Evolutionary conservation across 2,888 invertebrate species (phyloP).

Genomic region (Drosophila diplacantha): DNA sequence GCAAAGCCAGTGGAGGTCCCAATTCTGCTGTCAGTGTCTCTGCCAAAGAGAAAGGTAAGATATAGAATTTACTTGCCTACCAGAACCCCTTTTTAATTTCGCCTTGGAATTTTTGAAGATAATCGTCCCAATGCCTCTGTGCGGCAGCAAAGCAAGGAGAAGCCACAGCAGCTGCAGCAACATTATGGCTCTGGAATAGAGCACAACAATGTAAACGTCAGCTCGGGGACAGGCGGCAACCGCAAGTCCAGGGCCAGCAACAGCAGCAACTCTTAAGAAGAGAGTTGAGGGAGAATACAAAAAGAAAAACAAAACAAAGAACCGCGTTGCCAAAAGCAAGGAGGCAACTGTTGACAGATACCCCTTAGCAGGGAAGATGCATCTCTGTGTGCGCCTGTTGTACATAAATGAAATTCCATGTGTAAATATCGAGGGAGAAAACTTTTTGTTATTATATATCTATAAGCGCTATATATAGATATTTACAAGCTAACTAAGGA

Average conservation of each 20-base stretch:
- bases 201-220: slow-evolving; percentile 34
- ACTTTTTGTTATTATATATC: slow-evolving; percentile 60
- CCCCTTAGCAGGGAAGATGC: slow-evolving; percentile 34
- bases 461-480: slow-evolving; percentile 67
- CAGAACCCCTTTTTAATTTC: neutral
- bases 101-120: slow-evolving; percentile 4
- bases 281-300: slow-evolving; percentile 1
- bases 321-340: slow-evolving; percentile 57
- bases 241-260: slow-evolving; percentile 74
- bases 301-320: slow-evolving; percentile 37
- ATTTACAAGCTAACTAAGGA: slow-evolving; percentile 62
- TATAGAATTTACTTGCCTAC: neutral
- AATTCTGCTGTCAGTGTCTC: slow-evolving; percentile 59
- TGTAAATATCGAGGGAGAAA: slow-evolving; percentile 59
- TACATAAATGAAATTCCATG: slow-evolving; percentile 65
- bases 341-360: slow-evolving; percentile 28
- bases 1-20: slow-evolving; percentile 34
- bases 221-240: slow-evolving; percentile 55
- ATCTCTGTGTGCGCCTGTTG: slow-evolving; percentile 47
- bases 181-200: slow-evolving; percentile 38
- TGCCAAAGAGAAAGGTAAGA: slow-evolving; percentile 76
- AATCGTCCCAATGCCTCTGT: slow-evolving; percentile 65
- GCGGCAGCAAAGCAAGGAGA: slow-evolving; percentile 62
- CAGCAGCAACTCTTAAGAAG: slow-evolving; percentile 50
- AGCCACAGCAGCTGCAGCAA: slow-evolving; percentile 34